These are phyloP conservation scores for Agrochola macilenta DNA, from an alignment of 2,888 invertebrate species.

Conservation along the genomic window DNA sequence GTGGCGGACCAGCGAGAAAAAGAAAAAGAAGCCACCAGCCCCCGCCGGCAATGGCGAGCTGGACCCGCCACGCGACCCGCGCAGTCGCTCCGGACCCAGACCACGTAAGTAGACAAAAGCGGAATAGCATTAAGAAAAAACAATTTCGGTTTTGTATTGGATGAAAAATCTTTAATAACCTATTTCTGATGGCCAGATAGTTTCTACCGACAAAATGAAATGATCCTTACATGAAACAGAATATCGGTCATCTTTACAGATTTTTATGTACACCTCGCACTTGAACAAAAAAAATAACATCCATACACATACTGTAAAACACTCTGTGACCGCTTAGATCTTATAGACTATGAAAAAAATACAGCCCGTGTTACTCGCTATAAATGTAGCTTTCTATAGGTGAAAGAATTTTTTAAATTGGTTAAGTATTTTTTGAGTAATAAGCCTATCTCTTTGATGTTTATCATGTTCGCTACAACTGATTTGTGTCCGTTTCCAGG, in stretches of 20 bases:
- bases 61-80: slow-evolving; percentile 78
- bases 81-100: slow-evolving; percentile 79
- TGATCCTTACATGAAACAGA: neutral
- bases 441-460: too few relatives aligned
- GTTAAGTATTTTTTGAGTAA: too few relatives aligned
- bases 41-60: slow-evolving; percentile 86
- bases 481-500: slow-evolving; percentile 67
- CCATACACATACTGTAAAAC: too few relatives aligned
- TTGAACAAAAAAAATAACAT: too few relatives aligned
- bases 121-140: neutral
- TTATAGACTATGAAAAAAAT: too few relatives aligned
- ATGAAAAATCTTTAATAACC: neutral
- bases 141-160: too few relatives aligned
- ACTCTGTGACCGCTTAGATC: too few relatives aligned
- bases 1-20: slow-evolving; percentile 96
- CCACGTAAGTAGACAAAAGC: slow-evolving; percentile 68
- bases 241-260: too few relatives aligned
- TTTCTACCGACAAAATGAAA: neutral
- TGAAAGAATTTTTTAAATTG: too few relatives aligned
- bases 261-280: too few relatives aligned
- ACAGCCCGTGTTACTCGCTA: too few relatives aligned
- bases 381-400: too few relatives aligned
- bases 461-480: neutral
- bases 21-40: slow-evolving; percentile 95
- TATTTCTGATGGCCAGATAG: neutral